These are phyloP conservation scores for Tipula vernalis DNA, from an alignment of 2,888 invertebrate species.

Conservation along the genomic window DNA sequence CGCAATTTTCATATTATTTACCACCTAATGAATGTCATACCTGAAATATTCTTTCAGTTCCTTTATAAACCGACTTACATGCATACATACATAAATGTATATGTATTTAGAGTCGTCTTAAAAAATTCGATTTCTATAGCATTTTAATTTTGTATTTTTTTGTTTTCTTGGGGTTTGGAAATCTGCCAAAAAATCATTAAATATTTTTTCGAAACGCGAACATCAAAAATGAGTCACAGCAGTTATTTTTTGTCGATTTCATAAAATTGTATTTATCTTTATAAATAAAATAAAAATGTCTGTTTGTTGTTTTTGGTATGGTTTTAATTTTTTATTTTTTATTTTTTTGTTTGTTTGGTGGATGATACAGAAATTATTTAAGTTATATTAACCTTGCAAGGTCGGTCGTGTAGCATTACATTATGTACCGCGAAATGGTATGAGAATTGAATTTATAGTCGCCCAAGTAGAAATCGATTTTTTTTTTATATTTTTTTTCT, in stretches of 20 bases:
- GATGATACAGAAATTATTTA: not conserved
- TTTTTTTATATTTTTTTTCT: not conserved
- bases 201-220: not conserved
- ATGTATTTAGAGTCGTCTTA: not conserved
- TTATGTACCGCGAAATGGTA: not conserved
- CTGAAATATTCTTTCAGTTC: not conserved
- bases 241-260: not conserved
- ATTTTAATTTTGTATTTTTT: not conserved
- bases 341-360: not conserved
- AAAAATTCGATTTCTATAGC: not conserved
- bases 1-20: not conserved
- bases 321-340: not conserved
- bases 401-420: not conserved
- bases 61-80: not conserved
- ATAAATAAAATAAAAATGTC: not conserved
- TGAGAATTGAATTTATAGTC: not conserved
- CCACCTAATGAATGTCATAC: not conserved
- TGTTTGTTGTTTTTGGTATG: not conserved
- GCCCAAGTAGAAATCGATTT: not conserved
- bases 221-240: not conserved
- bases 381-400: conserved; percentile 4
- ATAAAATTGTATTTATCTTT: not conserved
- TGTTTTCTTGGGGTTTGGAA: not conserved
- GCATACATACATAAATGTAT: not conserved
- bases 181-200: not conserved